These are phyloP conservation scores for Rhinoraja longicauda DNA, from an alignment of 2,797 vertebrate species.

Conservation along the genomic window DNA sequence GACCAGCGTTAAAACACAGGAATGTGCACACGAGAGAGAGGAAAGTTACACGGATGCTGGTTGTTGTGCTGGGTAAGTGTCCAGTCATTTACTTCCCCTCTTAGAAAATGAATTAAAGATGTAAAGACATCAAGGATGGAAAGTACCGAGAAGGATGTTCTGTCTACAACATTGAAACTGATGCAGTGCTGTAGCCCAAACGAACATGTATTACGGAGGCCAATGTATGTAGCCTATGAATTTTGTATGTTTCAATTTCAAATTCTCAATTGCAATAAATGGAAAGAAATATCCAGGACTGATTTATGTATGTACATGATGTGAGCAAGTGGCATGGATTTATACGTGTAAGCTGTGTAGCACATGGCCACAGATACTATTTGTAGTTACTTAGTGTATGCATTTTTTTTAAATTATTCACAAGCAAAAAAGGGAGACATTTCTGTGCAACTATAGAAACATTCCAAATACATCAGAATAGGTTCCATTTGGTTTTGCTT, in stretches of 20 bases:
- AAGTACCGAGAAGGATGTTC: neutral
- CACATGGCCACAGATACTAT: neutral
- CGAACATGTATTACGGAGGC: too few relatives aligned
- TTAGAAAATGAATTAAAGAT: conserved; percentile 4
- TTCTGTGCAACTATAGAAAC: neutral
- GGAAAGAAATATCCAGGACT: neutral
- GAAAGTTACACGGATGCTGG: conserved; percentile 89
- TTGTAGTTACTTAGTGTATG: neutral
- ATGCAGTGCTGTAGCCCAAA: too few relatives aligned
- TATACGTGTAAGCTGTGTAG: neutral
- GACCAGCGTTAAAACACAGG: conserved; percentile 57
- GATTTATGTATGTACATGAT: neutral
- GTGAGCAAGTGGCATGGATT: too few relatives aligned
- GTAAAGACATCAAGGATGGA: neutral
- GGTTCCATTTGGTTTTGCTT: neutral
- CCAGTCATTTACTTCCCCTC: neutral
- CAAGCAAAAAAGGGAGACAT: neutral
- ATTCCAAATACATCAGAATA: neutral
- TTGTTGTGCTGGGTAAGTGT: conserved; percentile 85
- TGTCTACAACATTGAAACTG: too few relatives aligned
- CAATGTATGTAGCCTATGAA: too few relatives aligned
- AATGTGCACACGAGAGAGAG: conserved; percentile 79
- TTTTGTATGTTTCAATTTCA: neutral
- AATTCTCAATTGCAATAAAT: neutral
- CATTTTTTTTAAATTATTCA: neutral